A percentile compares a stretch with the other conserved stretches of the same genome.
phyloP scores from a whole-genome alignment of 2,797 vertebrate species.

The Phyllotis vaccarum region DNA sequence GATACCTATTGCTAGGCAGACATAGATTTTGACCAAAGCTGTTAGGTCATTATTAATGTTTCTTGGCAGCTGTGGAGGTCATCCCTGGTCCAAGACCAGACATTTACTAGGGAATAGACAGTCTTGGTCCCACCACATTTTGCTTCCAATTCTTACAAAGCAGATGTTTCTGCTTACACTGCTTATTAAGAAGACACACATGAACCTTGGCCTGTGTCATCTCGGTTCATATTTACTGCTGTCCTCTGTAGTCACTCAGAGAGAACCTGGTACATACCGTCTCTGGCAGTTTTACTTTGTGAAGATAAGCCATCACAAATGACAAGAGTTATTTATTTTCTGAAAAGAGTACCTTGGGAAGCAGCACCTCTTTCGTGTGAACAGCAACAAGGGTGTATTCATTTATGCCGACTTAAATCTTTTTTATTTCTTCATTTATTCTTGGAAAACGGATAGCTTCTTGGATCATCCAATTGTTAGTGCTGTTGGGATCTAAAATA shows the following conservation, averaged over 20 bases:
- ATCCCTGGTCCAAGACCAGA: accelerated
- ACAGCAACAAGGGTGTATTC: slow-evolving; percentile 69
- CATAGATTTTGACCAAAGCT: neutral
- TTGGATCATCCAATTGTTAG: slow-evolving; percentile 35
- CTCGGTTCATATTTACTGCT: neutral
- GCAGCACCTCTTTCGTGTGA: too few relatives aligned
- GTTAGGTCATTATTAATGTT: neutral
- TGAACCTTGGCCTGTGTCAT: neutral
- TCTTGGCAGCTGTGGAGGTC: neutral
- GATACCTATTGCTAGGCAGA: neutral
- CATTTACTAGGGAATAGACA: neutral
- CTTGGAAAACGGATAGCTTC: slow-evolving; percentile 52
- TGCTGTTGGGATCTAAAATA: slow-evolving; percentile 41
- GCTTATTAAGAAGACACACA: slow-evolving; percentile 4
- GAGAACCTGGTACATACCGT: slow-evolving; percentile 19
- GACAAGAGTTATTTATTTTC: slow-evolving; percentile 21
- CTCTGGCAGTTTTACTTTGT: slow-evolving; percentile 57
- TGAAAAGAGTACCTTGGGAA: slow-evolving; percentile 70
- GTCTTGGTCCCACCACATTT: neutral
- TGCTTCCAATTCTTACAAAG: neutral
- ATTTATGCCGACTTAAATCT: slow-evolving; percentile 61
- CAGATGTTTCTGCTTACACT: slow-evolving; percentile 29
- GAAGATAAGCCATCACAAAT: slow-evolving; percentile 56
- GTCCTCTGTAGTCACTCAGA: neutral
- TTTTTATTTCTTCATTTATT: slow-evolving; percentile 64